Conservation (phyloP, 2,888 invertebrate genomes). For the Patella caerulea region DNA sequence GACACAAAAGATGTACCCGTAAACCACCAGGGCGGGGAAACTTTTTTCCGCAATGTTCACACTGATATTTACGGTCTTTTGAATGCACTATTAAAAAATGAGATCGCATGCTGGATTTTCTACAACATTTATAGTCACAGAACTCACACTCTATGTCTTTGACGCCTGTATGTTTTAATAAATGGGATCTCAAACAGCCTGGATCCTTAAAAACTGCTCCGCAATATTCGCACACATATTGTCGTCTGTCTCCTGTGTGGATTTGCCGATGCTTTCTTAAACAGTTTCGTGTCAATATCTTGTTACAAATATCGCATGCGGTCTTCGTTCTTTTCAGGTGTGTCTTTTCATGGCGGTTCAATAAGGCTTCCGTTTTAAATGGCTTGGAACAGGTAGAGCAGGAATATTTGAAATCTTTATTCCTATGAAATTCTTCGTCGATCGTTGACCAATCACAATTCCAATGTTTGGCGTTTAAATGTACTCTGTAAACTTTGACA, state of each 20-base stretch:
- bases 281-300: neutral
- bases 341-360: too few species aligned
- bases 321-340: too few species aligned
- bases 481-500: too few species aligned
- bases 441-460: too few species aligned
- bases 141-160: neutral
- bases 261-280: neutral
- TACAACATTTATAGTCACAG: neutral
- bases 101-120: neutral
- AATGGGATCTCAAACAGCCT: neutral
- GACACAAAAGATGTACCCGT: neutral
- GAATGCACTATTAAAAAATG: neutral
- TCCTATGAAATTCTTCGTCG: too few species aligned
- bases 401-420: too few species aligned
- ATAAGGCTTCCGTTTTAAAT: too few species aligned
- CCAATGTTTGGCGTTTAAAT: too few species aligned
- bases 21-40: neutral
- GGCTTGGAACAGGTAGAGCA: too few species aligned
- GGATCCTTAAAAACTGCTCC: neutral
- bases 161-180: neutral
- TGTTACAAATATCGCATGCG: neutral
- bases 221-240: neutral
- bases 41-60: neutral
- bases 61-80: neutral
- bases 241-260: neutral